phyloP scores from a whole-genome alignment of 1,140 invertebrate genomes.

The Pectinophora gossypiella region DNA sequence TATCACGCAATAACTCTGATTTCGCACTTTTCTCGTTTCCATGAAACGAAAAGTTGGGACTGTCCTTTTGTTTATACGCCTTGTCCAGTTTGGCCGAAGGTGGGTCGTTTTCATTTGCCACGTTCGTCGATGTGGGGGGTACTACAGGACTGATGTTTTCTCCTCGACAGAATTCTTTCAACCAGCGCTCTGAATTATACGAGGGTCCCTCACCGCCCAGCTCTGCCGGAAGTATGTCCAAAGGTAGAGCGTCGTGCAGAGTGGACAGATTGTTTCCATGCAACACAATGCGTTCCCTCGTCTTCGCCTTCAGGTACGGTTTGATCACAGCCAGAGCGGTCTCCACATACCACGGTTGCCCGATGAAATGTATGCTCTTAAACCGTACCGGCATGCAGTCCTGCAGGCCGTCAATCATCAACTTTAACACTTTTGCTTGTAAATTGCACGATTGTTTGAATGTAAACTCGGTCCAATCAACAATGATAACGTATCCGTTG shows the following conservation, averaged over 20 bases:
- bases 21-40: conserved; percentile 73
- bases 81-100: conserved; percentile 69
- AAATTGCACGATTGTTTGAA: conserved; percentile 85
- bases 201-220: conserved; percentile 88
- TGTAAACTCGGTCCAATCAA: conserved; percentile 93
- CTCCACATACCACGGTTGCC: conserved; percentile 91
- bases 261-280: conserved; percentile 92
- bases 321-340: conserved; percentile 88
- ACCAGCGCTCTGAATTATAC: conserved; percentile 85
- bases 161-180: conserved; percentile 62
- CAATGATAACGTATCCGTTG: conserved; percentile 88
- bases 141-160: conserved; percentile 49
- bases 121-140: conserved; percentile 21
- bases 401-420: conserved; percentile 86
- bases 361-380: conserved; percentile 91
- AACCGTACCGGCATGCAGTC: conserved; percentile 92
- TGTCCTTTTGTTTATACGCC: conserved; percentile 70
- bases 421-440: conserved; percentile 81
- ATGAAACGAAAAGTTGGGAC: conserved; percentile 62
- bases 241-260: conserved; percentile 86
- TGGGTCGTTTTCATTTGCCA: conserved; percentile 46
- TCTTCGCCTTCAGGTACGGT: conserved; percentile 91
- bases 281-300: conserved; percentile 85
- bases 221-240: conserved; percentile 89
- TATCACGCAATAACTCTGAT: conserved; percentile 69